Evolutionary conservation across 2,113 vertebrate species (phyloP).

Genomic region (Bothrops jararaca): DNA sequence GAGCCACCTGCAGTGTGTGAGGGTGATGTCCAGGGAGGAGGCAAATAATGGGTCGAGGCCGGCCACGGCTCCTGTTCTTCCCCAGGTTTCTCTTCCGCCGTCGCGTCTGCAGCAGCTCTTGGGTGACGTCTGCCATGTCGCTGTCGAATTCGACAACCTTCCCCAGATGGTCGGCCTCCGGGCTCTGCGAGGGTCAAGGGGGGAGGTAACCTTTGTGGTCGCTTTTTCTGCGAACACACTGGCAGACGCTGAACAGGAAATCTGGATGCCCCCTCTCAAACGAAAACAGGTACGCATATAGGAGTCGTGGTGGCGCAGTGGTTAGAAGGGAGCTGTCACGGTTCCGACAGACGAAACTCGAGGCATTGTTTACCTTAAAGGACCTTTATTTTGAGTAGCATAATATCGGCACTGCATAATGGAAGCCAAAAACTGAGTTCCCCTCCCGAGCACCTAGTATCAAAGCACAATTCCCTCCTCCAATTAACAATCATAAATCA

Average conservation of each 20-base stretch:
- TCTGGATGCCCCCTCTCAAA: not conserved
- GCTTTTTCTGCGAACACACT: not conserved
- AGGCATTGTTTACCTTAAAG: no score
- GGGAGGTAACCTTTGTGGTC: not conserved
- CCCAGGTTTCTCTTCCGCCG: conserved; percentile 49
- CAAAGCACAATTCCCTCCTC: no score
- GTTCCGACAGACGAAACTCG: no score
- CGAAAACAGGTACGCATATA: not conserved
- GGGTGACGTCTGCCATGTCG: conserved; percentile 95
- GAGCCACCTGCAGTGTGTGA: conserved; percentile 86
- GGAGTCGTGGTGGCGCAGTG: no score
- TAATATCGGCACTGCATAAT: no score
- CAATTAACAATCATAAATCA: no score
- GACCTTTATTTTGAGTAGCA: no score
- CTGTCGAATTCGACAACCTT: conserved; percentile 86
- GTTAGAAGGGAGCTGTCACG: no score
- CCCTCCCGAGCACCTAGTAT: no score
- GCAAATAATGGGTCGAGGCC: conserved; percentile 81
- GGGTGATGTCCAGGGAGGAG: conserved; percentile 86
- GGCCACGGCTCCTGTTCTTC: conserved; percentile 80
- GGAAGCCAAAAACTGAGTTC: no score
- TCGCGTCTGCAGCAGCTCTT: conserved; percentile 75
- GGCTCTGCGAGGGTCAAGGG: conserved; percentile 69
- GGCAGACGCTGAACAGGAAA: not conserved
- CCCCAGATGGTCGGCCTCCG: conserved; percentile 74